Base-by-base conservation (phyloP, 2,888 invertebrate genomes). In the Eupeodes latifasciatus region DNA sequence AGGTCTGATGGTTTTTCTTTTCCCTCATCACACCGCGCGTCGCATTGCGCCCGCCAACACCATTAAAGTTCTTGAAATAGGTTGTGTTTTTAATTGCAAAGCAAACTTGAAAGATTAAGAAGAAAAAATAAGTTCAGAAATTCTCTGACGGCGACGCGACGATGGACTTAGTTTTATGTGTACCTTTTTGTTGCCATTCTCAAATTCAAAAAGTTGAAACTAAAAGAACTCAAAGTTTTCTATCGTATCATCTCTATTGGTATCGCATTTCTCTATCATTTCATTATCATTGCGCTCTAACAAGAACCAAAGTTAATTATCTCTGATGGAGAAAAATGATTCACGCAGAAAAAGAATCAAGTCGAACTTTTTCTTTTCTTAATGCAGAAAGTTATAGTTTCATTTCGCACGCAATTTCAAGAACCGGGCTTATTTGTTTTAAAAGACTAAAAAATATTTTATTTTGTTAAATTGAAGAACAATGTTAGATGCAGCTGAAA, bases 311-410 rank as follows among this genome's bases (percentile, higher is more conserved):
- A 87, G 79, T 87, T 87, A 87, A 87, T 87, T 87, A 87, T 87
- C 75, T 83, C 59, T 64, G 86, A 87, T 83, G 83, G 76, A 87
- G 76, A 76, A 83, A 83, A 87, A 83, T 83, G 83, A 87, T 80
- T 79, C 71, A 57, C 55, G 53, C 9, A 40, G 16, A 53, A 27
- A 49, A 71, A 40, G 11, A 19, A 7, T 40, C 53, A 81, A 85
- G 40, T 71, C 76, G 47, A 40, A 16, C 27, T 27, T 79, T 19
- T 10, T 44, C 40, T 19, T 10, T 34, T 9, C 57, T 66, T 86
- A 79, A 83, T 66, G 83, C 66, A 76, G 61, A 83, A 87, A 87
- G 71, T 87, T 87, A 27, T 27, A 76, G 10, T 34, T 44, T 34
- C 27, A 66, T 76, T 83, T 79, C 69, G 57, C 81, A 80, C 44